Evolutionary conservation across 2,797 vertebrate genomes (phyloP), one percentile per base, ranked within the genome.

Genomic region (Psittacula echo): DNA sequence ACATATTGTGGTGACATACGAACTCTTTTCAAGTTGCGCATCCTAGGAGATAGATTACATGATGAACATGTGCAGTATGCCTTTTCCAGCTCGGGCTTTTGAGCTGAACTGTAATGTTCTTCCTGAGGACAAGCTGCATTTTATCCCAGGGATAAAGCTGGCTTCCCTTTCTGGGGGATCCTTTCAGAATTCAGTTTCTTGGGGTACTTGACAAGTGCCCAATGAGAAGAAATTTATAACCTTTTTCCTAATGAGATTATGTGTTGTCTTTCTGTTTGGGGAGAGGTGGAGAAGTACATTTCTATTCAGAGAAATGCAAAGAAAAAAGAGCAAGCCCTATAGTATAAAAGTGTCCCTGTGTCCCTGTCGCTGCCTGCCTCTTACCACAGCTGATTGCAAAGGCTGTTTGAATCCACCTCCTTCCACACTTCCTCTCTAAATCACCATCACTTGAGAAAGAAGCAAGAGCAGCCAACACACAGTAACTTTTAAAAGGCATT

Each of bases 11-110:
- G 58, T 91, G 94, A 91, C 96, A 97, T 87, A 89, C 2, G 0
- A 93, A 96, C 87, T 75, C 92, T 91, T 89, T 94, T 92, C 91
- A 95, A 95, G 79, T 94, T 81, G 85, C 87, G 85, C 92, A 91
- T 94, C 70, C 79, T 93, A 70, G 87, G 79, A 96, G 94, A 94
- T 70, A 85, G 87, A 96, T 89, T 96, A 81, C 73, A 86, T 83
- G 88, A 79, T 56, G 84, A 95, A 72, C 71, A 61, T 42, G 77
- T 89, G 67, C 71, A 62, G 62, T 44, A 50, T 56, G 79, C 73
- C 91, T 95, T 93, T 95, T 92, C 82, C 73, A 95, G 76, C 76
- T 86, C 4, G 0, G 54, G 66, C 76, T 89, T 92, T 73, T 91
- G 42, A 81, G 56, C 39, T 83, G 70, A 85, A 58, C 54, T 91